phyloP scores from a whole-genome alignment of 2,113 vertebrate genomes.

The Ariopsis seemanni region DNA sequence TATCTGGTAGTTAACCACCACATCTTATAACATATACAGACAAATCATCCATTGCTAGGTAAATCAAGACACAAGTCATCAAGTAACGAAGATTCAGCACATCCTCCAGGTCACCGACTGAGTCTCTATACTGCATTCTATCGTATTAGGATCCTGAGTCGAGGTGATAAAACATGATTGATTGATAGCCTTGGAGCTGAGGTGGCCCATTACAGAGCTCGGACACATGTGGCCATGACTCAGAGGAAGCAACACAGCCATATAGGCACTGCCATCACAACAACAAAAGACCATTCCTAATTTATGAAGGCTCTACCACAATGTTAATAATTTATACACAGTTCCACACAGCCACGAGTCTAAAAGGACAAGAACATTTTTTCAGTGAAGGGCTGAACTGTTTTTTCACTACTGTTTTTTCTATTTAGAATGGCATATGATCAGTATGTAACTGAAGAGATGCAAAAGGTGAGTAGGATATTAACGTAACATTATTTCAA shows the following conservation, averaged over 20 bases:
- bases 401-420: constrained; percentile 19
- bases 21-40: background rate
- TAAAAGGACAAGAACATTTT: constrained; percentile 45
- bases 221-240: constrained; percentile 22
- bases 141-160: background rate
- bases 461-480: background rate
- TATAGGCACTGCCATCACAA: constrained; percentile 40
- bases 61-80: background rate
- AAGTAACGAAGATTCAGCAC: constrained; percentile 7
- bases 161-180: constrained; percentile 40
- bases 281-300: constrained; percentile 61
- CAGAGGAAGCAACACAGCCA: constrained; percentile 27
- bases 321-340: constrained; percentile 71
- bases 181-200: constrained; percentile 23
- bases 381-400: constrained; percentile 24
- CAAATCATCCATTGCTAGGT: background rate
- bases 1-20: background rate
- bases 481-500: background rate
- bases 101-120: background rate
- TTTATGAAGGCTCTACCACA: constrained; percentile 69
- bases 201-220: background rate
- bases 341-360: constrained; percentile 53
- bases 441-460: constrained; percentile 6
- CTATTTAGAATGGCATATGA: constrained; percentile 28
- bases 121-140: constrained; percentile 5